Base-by-base conservation (phyloP, 64 coral and sea anemone species). In the Pachyseris speciosa region DNA sequence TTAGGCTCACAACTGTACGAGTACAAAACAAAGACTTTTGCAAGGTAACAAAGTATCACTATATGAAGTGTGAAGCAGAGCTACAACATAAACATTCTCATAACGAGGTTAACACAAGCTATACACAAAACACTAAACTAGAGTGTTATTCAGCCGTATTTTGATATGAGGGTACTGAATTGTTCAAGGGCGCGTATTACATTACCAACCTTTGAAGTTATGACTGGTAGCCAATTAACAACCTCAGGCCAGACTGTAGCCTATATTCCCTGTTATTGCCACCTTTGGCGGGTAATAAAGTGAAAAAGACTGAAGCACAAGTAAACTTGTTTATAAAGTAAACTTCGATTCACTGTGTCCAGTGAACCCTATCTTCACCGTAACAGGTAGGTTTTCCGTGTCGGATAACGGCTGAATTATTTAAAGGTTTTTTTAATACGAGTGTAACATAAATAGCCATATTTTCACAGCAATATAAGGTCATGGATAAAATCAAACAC, bases 341-440 rank as follows among this genome's bases (percentile, higher is more conserved):
- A 71, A 38, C 13, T 39, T 11, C 38, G 33, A 71, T 71, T 29
- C 64, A 5, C 67, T 57, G 67, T 22, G 4, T 71, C 36, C 38
- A 71, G 4, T 71, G 67, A 71, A 39, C 67, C 36, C 10, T 80
- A 61, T 39, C 51, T 60, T 80, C 6, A 60, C 77, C 33, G 41
- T 40, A 80, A 41, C 77, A 80, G 77, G 77, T 80, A 57, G 4
- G 51, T 37, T 80, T 57, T 80, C 34, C 12, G 51, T 32, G 77
- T 80, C 34, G 52, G 29, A 61, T 38, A 32, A 60, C 37, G 51
- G 9, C 30, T 80, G 7, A 80, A 80, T 80, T 60, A 80, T 80
- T 80, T 37, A 80, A 41, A 60, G 19, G 29, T 22, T 60, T n/a
- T n/a, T n/a, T 59, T 15, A 58, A 58, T 4, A 37, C 22, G 6